Percentiles rank a stretch among this genome's conserved stretches.
Conservation (phyloP, 2,888 invertebrate genomes). For the Orthonychiurus folsomi region DNA sequence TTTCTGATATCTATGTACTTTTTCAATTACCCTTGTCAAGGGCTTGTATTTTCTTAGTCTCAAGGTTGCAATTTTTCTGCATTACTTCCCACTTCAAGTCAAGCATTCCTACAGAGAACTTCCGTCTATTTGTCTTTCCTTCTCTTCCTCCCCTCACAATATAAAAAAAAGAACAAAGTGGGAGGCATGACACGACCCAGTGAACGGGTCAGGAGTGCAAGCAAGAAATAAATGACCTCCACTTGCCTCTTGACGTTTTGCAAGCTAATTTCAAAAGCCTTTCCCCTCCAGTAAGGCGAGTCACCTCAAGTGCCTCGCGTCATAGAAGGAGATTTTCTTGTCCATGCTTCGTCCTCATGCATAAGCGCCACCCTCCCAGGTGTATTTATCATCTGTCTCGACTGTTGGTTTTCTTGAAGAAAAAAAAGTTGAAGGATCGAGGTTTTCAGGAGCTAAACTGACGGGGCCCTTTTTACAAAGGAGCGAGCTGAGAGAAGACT, state of each 20-base stretch:
- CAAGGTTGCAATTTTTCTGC: background rate
- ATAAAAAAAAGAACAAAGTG: background rate
- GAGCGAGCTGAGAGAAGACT: background rate
- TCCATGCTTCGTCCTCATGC: too few relatives aligned
- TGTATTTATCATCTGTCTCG: background rate
- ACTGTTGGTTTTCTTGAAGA: background rate
- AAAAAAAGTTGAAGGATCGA: background rate
- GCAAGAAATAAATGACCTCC: background rate
- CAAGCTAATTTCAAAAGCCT: background rate
- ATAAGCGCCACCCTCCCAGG: too few relatives aligned
- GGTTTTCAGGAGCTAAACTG: background rate
- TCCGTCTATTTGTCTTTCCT: background rate
- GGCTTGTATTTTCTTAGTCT: background rate
- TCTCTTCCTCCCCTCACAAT: background rate
- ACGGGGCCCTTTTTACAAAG: too few relatives aligned
- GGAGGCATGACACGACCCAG: background rate
- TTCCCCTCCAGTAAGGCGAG: too few relatives aligned
- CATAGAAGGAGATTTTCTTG: too few relatives aligned
- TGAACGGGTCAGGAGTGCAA: background rate
- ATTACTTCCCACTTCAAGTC: constrained; percentile 1
- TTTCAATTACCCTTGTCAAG: constrained; percentile 1
- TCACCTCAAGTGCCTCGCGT: too few relatives aligned
- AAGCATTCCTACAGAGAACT: background rate
- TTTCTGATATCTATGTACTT: background rate
- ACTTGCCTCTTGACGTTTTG: background rate